Base-by-base conservation (phyloP, 1,140 invertebrate genomes). In the Chrysomallon squamiferum region DNA sequence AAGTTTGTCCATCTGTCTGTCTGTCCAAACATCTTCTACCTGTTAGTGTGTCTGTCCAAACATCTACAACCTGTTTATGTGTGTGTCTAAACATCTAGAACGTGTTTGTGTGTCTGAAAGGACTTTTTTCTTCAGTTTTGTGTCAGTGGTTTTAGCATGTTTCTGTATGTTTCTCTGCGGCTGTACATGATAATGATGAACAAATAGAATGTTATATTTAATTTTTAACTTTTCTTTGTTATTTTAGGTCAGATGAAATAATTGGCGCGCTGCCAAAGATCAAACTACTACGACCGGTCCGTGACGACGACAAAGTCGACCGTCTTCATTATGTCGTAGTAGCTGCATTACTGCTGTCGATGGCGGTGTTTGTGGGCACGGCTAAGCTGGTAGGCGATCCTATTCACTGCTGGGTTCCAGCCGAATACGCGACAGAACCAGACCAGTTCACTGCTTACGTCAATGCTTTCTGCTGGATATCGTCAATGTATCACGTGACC, bases 321-420 rank as follows among this genome's bases (percentile, higher is more conserved):
- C 66, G 73, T 45, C 43, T 75, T 5, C 73, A 71, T 32, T 72
- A 75, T 54, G 50, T 69, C 49, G 73, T 59, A 11, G 72, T 71
- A 0, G 69, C 96, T 79, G 96, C 95, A 3, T 91, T 94, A 20
- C 92, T 92, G 13, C 83, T 96, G 33, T 86, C 96, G 62, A 88
- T 96, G 71, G 91, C 91, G 33, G 62, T 41, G 5, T 81, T 97
- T 64, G 90, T 96, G 62, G 93, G 96, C 67, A 96, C 95, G 0
- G 92, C 91, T 20, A 95, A 97, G 86, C 96, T 92, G 83, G 94
- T 96, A 2, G 95, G 95, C 11, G 91, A 93, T 71, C 95, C 95
- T 13, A 97, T 97, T 69, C 90, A 93, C 69, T 97, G 95, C 58
- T 79, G 73, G 74, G 63, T 65, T 22, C 45, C 45, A 20, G 45